Conservation (phyloP, 1,140 invertebrate genomes). For the Rhopalosiphum padi region DNA sequence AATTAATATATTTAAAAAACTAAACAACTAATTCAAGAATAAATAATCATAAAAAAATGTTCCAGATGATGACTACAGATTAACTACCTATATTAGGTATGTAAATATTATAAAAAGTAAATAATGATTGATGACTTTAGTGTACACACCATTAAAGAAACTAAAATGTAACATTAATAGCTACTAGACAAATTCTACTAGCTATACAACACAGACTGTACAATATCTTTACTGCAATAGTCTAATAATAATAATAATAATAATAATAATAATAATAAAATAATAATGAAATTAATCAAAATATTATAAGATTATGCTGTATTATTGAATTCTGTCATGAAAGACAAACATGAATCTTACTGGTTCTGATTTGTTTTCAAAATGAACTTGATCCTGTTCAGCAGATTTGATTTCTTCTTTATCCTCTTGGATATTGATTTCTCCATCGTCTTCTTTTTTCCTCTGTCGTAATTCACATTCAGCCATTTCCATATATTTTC, state of each 20-base stretch:
- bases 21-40: neutral
- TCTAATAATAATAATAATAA: neutral
- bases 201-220: neutral
- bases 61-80: neutral
- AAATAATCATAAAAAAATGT: neutral
- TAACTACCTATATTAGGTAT: neutral
- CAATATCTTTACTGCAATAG: neutral
- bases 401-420: neutral
- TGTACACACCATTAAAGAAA: neutral
- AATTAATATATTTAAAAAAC: neutral
- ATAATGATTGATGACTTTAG: neutral
- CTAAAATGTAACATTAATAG: neutral
- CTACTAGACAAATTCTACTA: neutral
- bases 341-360: neutral
- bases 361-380: neutral
- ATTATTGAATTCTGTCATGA: neutral
- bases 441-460: constrained; percentile 52
- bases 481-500: neutral
- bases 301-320: neutral
- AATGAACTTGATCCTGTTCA: neutral
- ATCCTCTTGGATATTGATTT: neutral
- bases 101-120: neutral
- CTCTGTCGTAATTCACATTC: constrained; percentile 58
- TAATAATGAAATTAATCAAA: neutral
- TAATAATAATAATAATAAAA: neutral